Conservation (phyloP, 2,797 vertebrate species). For the Sebastes umbrosus region DNA sequence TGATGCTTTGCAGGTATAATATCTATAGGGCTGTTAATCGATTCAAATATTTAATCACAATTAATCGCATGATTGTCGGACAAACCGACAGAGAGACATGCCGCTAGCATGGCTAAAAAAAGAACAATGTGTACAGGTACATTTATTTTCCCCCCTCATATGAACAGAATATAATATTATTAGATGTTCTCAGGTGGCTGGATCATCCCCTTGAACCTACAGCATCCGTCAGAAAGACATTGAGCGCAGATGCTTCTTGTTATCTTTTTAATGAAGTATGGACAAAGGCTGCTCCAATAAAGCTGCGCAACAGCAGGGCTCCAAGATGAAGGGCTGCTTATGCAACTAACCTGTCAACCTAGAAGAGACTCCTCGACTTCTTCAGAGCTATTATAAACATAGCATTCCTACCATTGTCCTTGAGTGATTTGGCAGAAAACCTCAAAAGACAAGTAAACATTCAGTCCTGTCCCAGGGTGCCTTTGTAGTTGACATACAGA, state of each 20-base stretch:
- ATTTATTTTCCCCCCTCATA: background rate
- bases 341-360: slow-evolving; percentile 56
- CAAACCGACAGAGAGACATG: background rate
- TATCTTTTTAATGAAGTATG: slow-evolving; percentile 65
- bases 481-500: slow-evolving; percentile 56
- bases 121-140: background rate
- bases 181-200: background rate
- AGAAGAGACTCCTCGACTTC: slow-evolving; percentile 32
- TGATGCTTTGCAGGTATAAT: background rate
- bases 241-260: slow-evolving; percentile 63
- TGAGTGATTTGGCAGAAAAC: slow-evolving; percentile 53
- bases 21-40: background rate
- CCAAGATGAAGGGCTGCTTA: slow-evolving; percentile 59
- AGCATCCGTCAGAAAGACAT: slow-evolving; percentile 25
- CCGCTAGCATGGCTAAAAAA: background rate
- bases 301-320: slow-evolving; percentile 43
- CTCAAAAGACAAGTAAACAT: slow-evolving; percentile 59
- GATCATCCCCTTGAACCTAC: background rate
- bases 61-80: background rate
- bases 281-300: slow-evolving; percentile 21
- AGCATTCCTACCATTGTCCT: slow-evolving; percentile 51
- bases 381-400: slow-evolving; percentile 55
- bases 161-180: background rate
- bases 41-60: too few relatives aligned
- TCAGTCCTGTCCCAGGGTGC: slow-evolving; percentile 30